These are phyloP conservation scores for Mimumesa dahlbomi DNA, from an alignment of 2,888 invertebrate genomes.

Conservation along the genomic window DNA sequence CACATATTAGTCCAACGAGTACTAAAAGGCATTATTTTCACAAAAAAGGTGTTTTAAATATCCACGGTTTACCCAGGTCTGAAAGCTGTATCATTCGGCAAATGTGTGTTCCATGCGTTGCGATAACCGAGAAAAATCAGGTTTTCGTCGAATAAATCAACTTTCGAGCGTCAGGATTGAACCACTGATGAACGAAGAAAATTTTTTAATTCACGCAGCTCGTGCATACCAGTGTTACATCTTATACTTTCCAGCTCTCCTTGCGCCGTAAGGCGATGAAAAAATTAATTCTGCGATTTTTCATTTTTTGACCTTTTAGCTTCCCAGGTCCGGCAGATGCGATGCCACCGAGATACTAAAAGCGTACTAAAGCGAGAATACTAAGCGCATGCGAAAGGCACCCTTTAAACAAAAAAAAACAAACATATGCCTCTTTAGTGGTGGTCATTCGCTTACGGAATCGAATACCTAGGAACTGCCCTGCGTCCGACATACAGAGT, in stretches of 20 bases:
- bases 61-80: constrained; percentile 40
- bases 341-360: constrained; percentile 80
- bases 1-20: not conserved
- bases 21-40: not conserved
- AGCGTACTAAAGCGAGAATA: constrained; percentile 66
- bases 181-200: constrained; percentile 12
- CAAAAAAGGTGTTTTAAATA: not conserved
- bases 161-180: constrained; percentile 17
- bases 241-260: constrained; percentile 75
- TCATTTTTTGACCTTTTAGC: constrained; percentile 80
- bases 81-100: constrained; percentile 49
- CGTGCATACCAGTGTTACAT: constrained; percentile 74
- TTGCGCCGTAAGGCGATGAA: constrained; percentile 61
- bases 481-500: constrained; percentile 64
- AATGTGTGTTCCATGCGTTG: constrained; percentile 60
- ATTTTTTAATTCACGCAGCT: constrained; percentile 22
- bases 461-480: constrained; percentile 65
- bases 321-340: constrained; percentile 81
- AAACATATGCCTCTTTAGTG: constrained; percentile 57
- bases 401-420: constrained; percentile 42
- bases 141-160: constrained; percentile 21
- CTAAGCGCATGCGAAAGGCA: constrained; percentile 65
- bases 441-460: constrained; percentile 65
- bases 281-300: constrained; percentile 79
- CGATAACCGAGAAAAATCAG: constrained; percentile 33